These are phyloP conservation scores for Antigone vipio DNA, from an alignment of 2,113 vertebrate genomes.

Conservation along the genomic window DNA sequence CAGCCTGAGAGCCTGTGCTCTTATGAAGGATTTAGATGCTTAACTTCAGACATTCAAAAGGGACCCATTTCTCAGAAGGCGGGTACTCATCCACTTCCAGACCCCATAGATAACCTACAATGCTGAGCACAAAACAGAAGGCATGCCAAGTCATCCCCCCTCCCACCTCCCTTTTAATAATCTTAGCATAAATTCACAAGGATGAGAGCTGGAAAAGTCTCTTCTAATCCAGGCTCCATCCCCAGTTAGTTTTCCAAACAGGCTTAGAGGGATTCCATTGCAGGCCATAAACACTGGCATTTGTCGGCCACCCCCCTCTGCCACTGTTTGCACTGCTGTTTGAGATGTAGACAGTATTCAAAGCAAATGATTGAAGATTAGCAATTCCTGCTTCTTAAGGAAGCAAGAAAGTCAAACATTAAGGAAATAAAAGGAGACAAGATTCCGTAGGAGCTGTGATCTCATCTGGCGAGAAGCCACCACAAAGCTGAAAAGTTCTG, in stretches of 20 bases:
- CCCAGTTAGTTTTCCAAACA: not conserved
- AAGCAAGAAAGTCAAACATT: slow-evolving; percentile 8
- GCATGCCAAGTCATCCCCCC: not conserved
- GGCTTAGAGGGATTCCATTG: not conserved
- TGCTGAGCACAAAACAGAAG: not conserved
- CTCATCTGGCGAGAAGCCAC: slow-evolving; percentile 12
- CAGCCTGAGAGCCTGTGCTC: not conserved
- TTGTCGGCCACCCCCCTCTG: not conserved
- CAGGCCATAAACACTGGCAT: not conserved
- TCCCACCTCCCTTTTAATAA: not conserved
- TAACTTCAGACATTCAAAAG: not conserved
- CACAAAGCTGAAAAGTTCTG: slow-evolving; percentile 5
- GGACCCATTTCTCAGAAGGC: not conserved
- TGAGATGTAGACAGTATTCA: not conserved
- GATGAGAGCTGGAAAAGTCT: not conserved
- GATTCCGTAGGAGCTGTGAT: slow-evolving; percentile 41
- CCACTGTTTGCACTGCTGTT: not conserved
- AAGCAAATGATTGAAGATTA: not conserved
- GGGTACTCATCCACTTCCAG: not conserved
- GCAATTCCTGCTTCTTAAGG: not conserved
- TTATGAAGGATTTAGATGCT: not conserved
- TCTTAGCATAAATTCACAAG: not conserved
- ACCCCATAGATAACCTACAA: not conserved
- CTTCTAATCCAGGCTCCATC: not conserved
- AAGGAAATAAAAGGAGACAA: slow-evolving; percentile 40